Evolutionary conservation across 2,888 invertebrate genomes (phyloP).

Genomic region (Nomada lathburiana): DNA sequence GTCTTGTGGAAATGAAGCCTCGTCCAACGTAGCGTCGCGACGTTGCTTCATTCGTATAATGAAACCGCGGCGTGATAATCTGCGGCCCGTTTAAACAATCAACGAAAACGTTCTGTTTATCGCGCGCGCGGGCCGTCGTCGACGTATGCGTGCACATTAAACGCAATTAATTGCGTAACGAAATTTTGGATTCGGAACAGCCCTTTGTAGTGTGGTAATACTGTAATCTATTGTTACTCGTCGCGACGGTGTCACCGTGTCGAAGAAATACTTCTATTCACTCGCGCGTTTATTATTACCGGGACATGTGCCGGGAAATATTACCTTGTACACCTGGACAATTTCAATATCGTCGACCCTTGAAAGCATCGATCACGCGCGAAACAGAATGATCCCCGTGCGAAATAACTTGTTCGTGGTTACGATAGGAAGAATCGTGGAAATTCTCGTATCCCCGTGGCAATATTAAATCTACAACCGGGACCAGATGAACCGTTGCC

Average conservation of each 20-base stretch:
- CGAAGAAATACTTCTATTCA: not conserved
- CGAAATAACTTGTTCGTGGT: not conserved
- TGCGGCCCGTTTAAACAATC: slow-evolving; percentile 32
- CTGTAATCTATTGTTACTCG: slow-evolving; percentile 1
- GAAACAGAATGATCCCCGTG: not conserved
- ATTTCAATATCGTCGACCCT: not conserved
- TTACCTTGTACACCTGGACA: not conserved
- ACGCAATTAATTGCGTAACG: slow-evolving; percentile 17
- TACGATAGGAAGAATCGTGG: not conserved
- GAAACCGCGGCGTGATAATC: slow-evolving; percentile 30
- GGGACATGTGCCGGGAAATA: too few relatives aligned
- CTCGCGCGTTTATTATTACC: not conserved
- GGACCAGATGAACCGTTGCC: slow-evolving; percentile 5
- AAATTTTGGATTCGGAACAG: slow-evolving; percentile 1
- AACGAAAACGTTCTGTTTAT: slow-evolving; percentile 17
- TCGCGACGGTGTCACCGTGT: not conserved
- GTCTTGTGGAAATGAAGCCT: slow-evolving; percentile 26
- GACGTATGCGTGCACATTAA: not conserved
- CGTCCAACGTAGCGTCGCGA: not conserved
- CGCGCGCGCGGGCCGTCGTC: not conserved
- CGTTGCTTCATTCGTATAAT: slow-evolving; percentile 7
- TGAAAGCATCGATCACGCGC: not conserved
- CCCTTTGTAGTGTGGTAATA: not conserved
- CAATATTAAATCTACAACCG: not conserved
- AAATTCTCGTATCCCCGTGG: not conserved